A percentile compares a stretch with the other conserved stretches of the same genome.
phyloP scores from a whole-genome alignment of 2,888 invertebrate species.

The Drosophila kanekoi region DNA sequence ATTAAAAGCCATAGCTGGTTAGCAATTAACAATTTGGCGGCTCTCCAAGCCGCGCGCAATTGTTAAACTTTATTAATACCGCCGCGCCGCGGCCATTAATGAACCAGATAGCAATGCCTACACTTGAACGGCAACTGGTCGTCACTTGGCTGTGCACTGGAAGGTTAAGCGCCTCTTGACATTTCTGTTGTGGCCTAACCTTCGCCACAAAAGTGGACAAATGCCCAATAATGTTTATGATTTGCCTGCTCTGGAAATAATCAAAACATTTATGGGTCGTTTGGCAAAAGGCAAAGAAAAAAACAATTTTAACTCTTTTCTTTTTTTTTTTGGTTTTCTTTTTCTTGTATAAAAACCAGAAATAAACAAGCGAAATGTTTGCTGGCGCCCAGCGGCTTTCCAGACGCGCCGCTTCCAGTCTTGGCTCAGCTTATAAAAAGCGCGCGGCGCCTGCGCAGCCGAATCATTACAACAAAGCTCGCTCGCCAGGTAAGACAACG shows the following conservation, averaged over 20 bases:
- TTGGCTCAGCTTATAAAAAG: slow-evolving; percentile 81
- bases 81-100: slow-evolving; percentile 60
- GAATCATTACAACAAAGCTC: slow-evolving; percentile 78
- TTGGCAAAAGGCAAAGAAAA: slow-evolving; percentile 40
- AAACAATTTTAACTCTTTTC: slow-evolving; percentile 4
- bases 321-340: slow-evolving; percentile 14
- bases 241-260: slow-evolving; percentile 47
- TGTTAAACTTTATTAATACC: slow-evolving; percentile 61
- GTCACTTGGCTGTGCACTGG: slow-evolving; percentile 53
- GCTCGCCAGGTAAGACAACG: slow-evolving; percentile 79
- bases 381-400: slow-evolving; percentile 56
- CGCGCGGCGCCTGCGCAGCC: slow-evolving; percentile 62
- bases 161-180: slow-evolving; percentile 79
- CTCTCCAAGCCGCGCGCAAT: slow-evolving; percentile 57
- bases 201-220: slow-evolving; percentile 67
- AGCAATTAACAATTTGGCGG: slow-evolving; percentile 63
- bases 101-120: slow-evolving; percentile 69
- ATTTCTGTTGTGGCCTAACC: slow-evolving; percentile 71
- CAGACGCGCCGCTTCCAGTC: slow-evolving; percentile 61
- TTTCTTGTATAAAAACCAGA: slow-evolving; percentile 65
- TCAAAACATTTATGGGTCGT: slow-evolving; percentile 55
- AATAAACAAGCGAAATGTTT: slow-evolving; percentile 59
- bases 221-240: slow-evolving; percentile 59
- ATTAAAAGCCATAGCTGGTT: slow-evolving; percentile 45
- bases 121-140: slow-evolving; percentile 64